phyloP scores from a whole-genome alignment of 2,888 invertebrate genomes.

The Salpingus planirostris region DNA sequence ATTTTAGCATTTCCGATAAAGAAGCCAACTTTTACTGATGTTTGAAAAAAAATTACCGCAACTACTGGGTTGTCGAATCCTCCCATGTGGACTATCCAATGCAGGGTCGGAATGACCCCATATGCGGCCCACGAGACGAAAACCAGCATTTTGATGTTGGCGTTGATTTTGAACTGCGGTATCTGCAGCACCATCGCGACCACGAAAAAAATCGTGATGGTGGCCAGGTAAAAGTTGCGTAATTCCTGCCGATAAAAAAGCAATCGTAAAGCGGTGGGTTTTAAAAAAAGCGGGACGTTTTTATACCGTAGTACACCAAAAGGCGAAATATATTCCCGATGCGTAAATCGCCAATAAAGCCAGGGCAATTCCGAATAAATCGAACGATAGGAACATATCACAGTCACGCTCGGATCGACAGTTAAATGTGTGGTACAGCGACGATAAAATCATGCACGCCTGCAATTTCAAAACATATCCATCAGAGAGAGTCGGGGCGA shows the following conservation, averaged over 20 bases:
- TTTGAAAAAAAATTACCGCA: conserved; percentile 50
- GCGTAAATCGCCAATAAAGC: conserved; percentile 90
- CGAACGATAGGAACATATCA: conserved; percentile 78
- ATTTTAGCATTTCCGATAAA: neutral
- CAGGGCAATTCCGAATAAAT: conserved; percentile 87
- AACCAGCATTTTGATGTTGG: conserved; percentile 65
- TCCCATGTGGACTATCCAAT: conserved; percentile 86
- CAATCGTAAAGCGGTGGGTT: too few relatives aligned
- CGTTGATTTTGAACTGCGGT: conserved; percentile 60
- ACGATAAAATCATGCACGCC: conserved; percentile 88
- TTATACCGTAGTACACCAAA: conserved; percentile 91
- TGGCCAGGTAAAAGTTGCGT: conserved; percentile 65
- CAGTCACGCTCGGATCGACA: conserved; percentile 84
- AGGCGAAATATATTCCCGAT: conserved; percentile 93
- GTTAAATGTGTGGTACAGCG: conserved; percentile 89
- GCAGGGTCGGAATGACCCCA: conserved; percentile 83
- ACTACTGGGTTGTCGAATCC: conserved; percentile 82
- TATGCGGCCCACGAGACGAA: conserved; percentile 83
- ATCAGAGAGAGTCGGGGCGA: conserved; percentile 1
- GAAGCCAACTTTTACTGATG: neutral
- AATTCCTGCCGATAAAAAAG: conserved; percentile 47
- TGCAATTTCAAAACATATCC: conserved; percentile 37
- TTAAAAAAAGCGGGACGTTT: too few relatives aligned
- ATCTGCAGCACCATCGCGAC: conserved; percentile 74
- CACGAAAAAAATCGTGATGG: conserved; percentile 72